These are phyloP conservation scores for Amblyteles armatorius DNA, from an alignment of 2,888 invertebrate genomes.

Conservation along the genomic window DNA sequence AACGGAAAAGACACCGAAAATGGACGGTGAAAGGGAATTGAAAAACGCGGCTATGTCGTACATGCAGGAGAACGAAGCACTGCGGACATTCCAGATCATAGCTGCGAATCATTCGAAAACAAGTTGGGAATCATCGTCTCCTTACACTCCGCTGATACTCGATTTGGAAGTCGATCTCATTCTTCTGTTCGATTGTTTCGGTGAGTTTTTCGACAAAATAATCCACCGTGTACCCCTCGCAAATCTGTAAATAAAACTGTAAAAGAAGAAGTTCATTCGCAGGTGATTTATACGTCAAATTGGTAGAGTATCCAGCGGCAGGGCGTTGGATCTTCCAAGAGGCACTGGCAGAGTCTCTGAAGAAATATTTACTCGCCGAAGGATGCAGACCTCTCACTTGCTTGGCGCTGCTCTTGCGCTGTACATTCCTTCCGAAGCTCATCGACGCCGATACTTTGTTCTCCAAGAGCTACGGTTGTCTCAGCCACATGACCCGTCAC, in stretches of 20 bases:
- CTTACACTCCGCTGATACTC: constrained; percentile 49
- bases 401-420: constrained; percentile 38
- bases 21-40: constrained; percentile 14
- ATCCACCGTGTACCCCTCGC: background rate
- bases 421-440: constrained; percentile 21
- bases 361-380: constrained; percentile 23
- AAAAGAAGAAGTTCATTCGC: background rate
- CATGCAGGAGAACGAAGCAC: constrained; percentile 28
- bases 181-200: constrained; percentile 43
- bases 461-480: constrained; percentile 32
- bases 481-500: constrained; percentile 34
- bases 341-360: constrained; percentile 25
- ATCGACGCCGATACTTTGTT: constrained; percentile 8
- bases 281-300: constrained; percentile 47
- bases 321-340: constrained; percentile 48
- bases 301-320: constrained; percentile 40
- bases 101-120: constrained; percentile 30
- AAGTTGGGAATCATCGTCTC: constrained; percentile 4
- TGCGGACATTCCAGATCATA: constrained; percentile 20
- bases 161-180: constrained; percentile 57
- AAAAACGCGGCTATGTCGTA: constrained; percentile 31
- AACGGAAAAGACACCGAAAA: background rate
- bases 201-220: constrained; percentile 35
- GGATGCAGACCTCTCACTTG: background rate
- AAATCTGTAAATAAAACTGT: background rate